Evolutionary conservation across 2,113 vertebrate genomes (phyloP), one percentile per base, ranked within the genome.

Genomic region (Gadus macrocephalus): DNA sequence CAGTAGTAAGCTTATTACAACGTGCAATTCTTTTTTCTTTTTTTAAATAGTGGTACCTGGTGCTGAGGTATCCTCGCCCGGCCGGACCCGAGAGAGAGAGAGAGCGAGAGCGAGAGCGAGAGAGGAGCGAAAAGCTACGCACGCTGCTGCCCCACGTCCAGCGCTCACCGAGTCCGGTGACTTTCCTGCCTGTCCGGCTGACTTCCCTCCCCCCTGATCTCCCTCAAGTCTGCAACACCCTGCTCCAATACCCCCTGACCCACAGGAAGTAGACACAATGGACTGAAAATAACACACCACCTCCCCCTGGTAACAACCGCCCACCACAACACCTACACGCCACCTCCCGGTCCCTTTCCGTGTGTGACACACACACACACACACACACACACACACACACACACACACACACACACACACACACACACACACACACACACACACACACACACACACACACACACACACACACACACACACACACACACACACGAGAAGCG

Each of bases 181-280:
- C 86, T 91, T 93, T 93, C 90, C 91, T 91, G 89, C 89, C 63
- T 61, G 78, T 71, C 64, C 82, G 62, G 73, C 86, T 75, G 79
- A 86, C 87, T 87, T 84, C 86, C 87, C 84, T 85, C 80, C 80
- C 20, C 85, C 85, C 87, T 81, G 62, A 73, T 78, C 82, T 86
- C 85, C 65, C 20, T 86, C 27, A 81, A 76, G 86, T 91, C 89
- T 93, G 91, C 88, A 93, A 93, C 91, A 94, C 93, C 92, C 94
- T 91, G 91, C 92, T 93, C 93, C 92, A 91, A 85, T 92, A 92
- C 95, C 93, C 94, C 93, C 90, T 95, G 94, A 95, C 93, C 20
- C 89, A 90, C 92, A 97, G 95, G 94, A 98, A 96, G 91, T 89
- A 95, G 93, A 95, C 93, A 95, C 94, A 96, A 94, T 93, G 89